Base-by-base conservation (phyloP, 2,797 vertebrate species). In the Rhynchonycteris naso region DNA sequence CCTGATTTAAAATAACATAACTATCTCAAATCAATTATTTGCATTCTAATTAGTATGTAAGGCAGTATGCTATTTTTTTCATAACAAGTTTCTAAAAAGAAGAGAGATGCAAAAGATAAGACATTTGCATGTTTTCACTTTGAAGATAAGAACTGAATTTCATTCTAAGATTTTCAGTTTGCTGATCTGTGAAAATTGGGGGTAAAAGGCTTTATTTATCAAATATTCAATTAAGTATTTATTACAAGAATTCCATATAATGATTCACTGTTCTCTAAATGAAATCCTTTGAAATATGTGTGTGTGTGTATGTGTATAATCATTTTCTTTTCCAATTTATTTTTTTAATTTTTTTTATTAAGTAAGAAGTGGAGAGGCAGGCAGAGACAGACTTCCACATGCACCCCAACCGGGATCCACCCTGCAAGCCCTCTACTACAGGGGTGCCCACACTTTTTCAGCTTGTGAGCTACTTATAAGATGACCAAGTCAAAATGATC, bases 11-110 rank as follows among this genome's bases (percentile, higher is more conserved):
- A 91, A n/a, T 54, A 93, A 81, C 18, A 87, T 79, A 93, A 93
- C 8, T 22, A 94, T 43, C 22, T 59, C 30, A 69, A 95, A 87
- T 93, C 56, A 95, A 88, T 96, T 95, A 91, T 81, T 89, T 56
- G 78, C 38, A 85, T 95, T 90, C 38, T 86, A 78, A 95, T 91
- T 94, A 92, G 43, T 38, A 83, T 85, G 52, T 76, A 93, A 88
- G 71, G n/a, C 54, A 54, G 8, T 59, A n/a, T 63, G 14, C 24
- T 88, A 69, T 65, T 74, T 66, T 93, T 87, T 93, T 80, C 63
- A 94, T n/a, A 79, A 30, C 78, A 7, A 76, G 38, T 85, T 35
- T 79, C 33, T 54, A 88, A 65, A 93, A 90, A 93, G 24, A 84
- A 83, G 28, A 72, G 28, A 91, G n/a, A 68, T 80, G 15, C 26